These are phyloP conservation scores for Podabrus alpinus DNA, from an alignment of 2,888 invertebrate genomes.

Conservation along the genomic window DNA sequence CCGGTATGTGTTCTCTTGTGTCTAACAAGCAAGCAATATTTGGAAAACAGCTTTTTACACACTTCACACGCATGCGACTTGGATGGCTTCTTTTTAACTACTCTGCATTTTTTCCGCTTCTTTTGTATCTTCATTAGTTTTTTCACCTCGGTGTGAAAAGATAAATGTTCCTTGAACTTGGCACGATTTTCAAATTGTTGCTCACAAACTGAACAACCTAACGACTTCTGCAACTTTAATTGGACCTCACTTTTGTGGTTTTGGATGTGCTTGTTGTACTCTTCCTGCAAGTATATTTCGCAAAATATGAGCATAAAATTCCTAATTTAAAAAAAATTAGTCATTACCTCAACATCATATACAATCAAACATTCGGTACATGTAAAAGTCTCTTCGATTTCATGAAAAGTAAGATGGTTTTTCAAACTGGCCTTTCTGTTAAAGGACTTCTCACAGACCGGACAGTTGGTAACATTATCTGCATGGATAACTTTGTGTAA, in stretches of 20 bases:
- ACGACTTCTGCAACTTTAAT: slow-evolving; percentile 44
- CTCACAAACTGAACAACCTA: slow-evolving; percentile 63
- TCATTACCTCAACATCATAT: slow-evolving; percentile 49
- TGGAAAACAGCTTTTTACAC: slow-evolving; percentile 63
- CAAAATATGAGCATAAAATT: not conserved
- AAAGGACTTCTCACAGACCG: slow-evolving; percentile 51
- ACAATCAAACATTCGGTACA: slow-evolving; percentile 50
- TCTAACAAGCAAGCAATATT: slow-evolving; percentile 66
- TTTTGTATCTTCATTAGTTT: slow-evolving; percentile 38
- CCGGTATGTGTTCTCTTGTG: slow-evolving; percentile 72
- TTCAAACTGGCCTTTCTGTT: slow-evolving; percentile 52
- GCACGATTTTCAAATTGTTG: slow-evolving; percentile 57
- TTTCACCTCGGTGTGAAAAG: slow-evolving; percentile 57
- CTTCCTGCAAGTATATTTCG: slow-evolving; percentile 50
- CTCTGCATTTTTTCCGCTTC: slow-evolving; percentile 34
- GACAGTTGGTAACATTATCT: slow-evolving; percentile 46
- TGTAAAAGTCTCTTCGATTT: slow-evolving; percentile 50
- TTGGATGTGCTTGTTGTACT: slow-evolving; percentile 58
- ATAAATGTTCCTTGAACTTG: slow-evolving; percentile 58
- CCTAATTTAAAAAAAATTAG: not conserved
- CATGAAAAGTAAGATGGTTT: slow-evolving; percentile 51
- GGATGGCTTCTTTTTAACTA: slow-evolving; percentile 31
- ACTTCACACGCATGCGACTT: slow-evolving; percentile 55
- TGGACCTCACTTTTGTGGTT: slow-evolving; percentile 47
- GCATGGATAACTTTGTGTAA: slow-evolving; percentile 49